Evolutionary conservation across 2,113 vertebrate species (phyloP).

Genomic region (Amblyornis subalaris): DNA sequence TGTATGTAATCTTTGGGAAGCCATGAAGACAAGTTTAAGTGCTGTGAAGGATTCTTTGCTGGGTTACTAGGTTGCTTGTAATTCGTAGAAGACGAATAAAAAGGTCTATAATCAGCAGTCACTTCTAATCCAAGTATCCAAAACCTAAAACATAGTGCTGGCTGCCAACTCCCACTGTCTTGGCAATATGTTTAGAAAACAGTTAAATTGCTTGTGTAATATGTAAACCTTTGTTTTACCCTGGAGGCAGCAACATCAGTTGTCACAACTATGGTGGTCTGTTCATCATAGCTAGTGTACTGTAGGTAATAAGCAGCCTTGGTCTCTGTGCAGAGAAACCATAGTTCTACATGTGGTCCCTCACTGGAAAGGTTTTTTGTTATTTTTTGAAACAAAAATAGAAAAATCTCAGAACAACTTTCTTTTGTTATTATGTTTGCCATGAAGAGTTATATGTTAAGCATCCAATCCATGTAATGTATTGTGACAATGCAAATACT

Average conservation of each 20-base stretch:
- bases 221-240: constrained; percentile 97
- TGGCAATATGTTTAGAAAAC: constrained; percentile 99
- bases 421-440: constrained; percentile 68
- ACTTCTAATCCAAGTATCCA: constrained; percentile 83
- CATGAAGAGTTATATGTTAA: constrained; percentile 66
- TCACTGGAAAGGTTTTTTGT: constrained; percentile 26
- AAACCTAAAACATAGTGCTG: constrained; percentile 82
- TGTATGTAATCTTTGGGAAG: constrained; percentile 91
- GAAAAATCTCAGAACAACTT: constrained; percentile 61
- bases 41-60: constrained; percentile 85
- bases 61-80: constrained; percentile 91
- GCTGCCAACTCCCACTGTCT: constrained; percentile 95
- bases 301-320: constrained; percentile 86
- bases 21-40: constrained; percentile 87
- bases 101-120: constrained; percentile 88
- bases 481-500: constrained; percentile 69
- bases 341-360: constrained; percentile 63
- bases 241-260: constrained; percentile 86
- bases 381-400: constrained; percentile 59
- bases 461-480: constrained; percentile 41
- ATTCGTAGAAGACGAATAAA: constrained; percentile 88
- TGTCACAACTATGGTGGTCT: constrained; percentile 97
- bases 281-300: constrained; percentile 78
- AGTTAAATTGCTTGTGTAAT: constrained; percentile 98
- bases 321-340: constrained; percentile 73